phyloP scores from a whole-genome alignment of 2,888 invertebrate species.

The Drosophila bunnanda region DNA sequence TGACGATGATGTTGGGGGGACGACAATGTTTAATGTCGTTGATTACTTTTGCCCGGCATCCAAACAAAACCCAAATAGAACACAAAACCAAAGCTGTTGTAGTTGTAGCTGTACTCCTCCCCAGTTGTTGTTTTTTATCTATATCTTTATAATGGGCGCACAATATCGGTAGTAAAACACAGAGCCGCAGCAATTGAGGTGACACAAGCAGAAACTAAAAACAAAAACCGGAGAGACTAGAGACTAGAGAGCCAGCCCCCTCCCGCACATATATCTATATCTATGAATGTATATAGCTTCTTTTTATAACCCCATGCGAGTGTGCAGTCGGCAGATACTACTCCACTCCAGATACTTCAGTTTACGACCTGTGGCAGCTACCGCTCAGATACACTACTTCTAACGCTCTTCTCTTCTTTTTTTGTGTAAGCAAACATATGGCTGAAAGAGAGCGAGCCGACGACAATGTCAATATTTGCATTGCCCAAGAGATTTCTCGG shows the following conservation, averaged over 20 bases:
- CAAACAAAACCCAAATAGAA: constrained; percentile 46
- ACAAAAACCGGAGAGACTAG: constrained; percentile 42
- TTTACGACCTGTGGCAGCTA: constrained; percentile 75
- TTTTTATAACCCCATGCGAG: constrained; percentile 39
- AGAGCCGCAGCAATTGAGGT: constrained; percentile 71
- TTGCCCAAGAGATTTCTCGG: constrained; percentile 44
- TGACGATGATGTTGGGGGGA: constrained; percentile 51
- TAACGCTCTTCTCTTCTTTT: constrained; percentile 26
- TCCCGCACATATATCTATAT: constrained; percentile 5
- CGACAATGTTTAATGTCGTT: constrained; percentile 74
- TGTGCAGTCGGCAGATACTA: background rate
- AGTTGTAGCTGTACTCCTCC: constrained; percentile 19
- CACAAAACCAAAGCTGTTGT: constrained; percentile 45
- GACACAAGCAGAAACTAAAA: constrained; percentile 59
- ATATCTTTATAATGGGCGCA: constrained; percentile 79
- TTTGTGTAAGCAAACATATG: constrained; percentile 23
- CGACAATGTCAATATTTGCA: constrained; percentile 42
- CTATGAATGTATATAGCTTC: constrained; percentile 10
- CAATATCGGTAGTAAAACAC: constrained; percentile 76
- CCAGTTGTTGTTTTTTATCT: constrained; percentile 46
- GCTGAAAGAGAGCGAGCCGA: constrained; percentile 10
- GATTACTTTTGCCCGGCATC: constrained; percentile 72
- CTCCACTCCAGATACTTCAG: constrained; percentile 43
- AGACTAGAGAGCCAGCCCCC: constrained; percentile 28
- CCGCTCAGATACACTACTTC: constrained; percentile 35